Evolutionary conservation across 2,797 vertebrate species (phyloP).

Genomic region (Trematomus bernacchii): DNA sequence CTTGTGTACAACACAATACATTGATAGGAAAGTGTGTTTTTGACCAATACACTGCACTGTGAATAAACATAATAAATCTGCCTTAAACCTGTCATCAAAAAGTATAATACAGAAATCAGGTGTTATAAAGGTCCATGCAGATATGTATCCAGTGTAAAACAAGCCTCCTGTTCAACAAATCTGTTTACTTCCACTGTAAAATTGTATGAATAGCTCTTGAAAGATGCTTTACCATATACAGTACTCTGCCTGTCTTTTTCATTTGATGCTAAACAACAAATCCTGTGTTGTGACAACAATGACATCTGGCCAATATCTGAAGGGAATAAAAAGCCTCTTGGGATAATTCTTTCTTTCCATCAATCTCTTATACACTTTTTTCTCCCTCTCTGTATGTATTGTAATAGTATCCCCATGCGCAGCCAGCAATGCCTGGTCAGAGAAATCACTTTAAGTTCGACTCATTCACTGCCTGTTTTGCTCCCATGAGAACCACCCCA

Average conservation of each 20-base stretch:
- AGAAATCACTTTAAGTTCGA: constrained; percentile 44
- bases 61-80: constrained; percentile 20
- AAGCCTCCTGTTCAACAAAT: constrained; percentile 30
- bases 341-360: constrained; percentile 20
- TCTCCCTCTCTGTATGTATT: constrained; percentile 25
- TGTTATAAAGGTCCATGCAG: constrained; percentile 41
- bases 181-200: not conserved
- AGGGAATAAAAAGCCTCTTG: constrained; percentile 29
- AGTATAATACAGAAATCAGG: constrained; percentile 10
- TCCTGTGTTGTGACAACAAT: constrained; percentile 15
- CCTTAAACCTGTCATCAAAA: constrained; percentile 18
- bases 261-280: constrained; percentile 34
- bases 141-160: constrained; percentile 82
- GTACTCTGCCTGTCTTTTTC: constrained; percentile 10
- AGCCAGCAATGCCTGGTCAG: constrained; percentile 27
- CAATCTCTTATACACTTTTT: constrained; percentile 17
- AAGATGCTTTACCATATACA: constrained; percentile 1
- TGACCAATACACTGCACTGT: constrained; percentile 29
- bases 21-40: constrained; percentile 36
- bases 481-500: constrained; percentile 39
- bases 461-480: constrained; percentile 26
- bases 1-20: constrained; percentile 72
- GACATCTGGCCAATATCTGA: constrained; percentile 31
- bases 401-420: constrained; percentile 44
- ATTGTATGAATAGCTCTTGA: constrained; percentile 1